phyloP scores from a whole-genome alignment of 1,140 invertebrate genomes.

The Amphibalanus amphitrite region DNA sequence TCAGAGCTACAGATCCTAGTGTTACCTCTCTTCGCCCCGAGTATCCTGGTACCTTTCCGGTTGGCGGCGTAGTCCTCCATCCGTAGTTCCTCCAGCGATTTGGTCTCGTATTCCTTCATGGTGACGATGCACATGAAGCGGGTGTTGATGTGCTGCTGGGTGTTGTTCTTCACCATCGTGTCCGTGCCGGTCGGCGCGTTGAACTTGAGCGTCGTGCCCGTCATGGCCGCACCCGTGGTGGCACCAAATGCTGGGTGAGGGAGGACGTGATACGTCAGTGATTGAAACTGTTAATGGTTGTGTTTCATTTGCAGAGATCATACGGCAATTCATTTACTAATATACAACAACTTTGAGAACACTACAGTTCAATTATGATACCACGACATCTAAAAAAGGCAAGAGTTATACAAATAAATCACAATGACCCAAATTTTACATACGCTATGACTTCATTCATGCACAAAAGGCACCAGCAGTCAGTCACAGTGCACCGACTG shows the following conservation, averaged over 20 bases:
- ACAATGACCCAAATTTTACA: no score
- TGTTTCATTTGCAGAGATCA: no score
- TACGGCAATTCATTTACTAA: no score
- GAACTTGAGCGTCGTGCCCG: constrained; percentile 70
- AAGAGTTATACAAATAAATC: no score
- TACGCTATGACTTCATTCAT: no score
- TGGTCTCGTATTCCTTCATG: constrained; percentile 83
- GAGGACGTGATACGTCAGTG: neutral
- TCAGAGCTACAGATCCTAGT: no score
- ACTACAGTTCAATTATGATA: no score
- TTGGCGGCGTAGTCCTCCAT: constrained; percentile 83
- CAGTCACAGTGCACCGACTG: neutral
- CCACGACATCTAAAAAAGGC: no score
- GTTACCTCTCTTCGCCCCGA: no score
- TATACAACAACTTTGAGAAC: no score
- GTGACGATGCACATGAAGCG: constrained; percentile 88
- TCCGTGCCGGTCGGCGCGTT: constrained; percentile 69
- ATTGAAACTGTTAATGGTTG: no score
- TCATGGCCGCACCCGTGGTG: constrained; percentile 23
- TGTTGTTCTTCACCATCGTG: constrained; percentile 73
- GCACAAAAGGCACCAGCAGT: constrained; percentile 8
- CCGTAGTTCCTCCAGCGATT: constrained; percentile 83
- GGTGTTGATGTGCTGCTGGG: constrained; percentile 63
- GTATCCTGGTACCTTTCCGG: constrained; percentile 45
- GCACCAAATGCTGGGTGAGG: constrained; percentile 34